A percentile compares a stretch with the other conserved stretches of the same genome.
Conservation (phyloP, 2,797 vertebrate species). For the Typhlichthys eigenmanni region DNA sequence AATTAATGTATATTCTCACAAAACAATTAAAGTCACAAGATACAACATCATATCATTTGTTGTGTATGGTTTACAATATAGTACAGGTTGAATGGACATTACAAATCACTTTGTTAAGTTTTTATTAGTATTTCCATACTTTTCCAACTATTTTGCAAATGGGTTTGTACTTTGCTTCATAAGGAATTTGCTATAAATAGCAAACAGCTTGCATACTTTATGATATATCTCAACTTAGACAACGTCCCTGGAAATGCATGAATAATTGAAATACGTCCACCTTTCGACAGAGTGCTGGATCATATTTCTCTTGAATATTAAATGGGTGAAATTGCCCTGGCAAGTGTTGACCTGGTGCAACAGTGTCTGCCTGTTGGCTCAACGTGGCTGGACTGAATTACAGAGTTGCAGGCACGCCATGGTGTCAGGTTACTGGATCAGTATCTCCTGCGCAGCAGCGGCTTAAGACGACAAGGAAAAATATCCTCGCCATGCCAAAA, state of each 20-base stretch:
- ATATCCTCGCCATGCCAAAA: neutral
- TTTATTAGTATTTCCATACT: conserved; percentile 15
- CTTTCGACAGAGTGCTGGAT: conserved; percentile 54
- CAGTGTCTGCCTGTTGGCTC: conserved; percentile 51
- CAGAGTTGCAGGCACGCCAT: conserved; percentile 45
- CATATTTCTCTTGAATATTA: conserved; percentile 72
- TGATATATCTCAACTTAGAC: conserved; percentile 18
- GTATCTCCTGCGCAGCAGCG: conserved; percentile 15
- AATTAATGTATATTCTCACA: too few relatives aligned
- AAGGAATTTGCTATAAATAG: neutral
- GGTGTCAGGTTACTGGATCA: conserved; percentile 49
- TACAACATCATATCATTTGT: too few relatives aligned
- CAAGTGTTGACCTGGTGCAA: conserved; percentile 55
- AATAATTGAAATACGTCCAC: conserved; percentile 67
- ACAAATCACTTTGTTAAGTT: too few relatives aligned
- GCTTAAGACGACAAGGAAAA: conserved; percentile 14
- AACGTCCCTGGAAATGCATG: conserved; percentile 55
- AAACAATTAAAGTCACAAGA: too few relatives aligned
- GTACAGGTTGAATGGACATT: too few relatives aligned
- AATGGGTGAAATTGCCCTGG: conserved; percentile 62
- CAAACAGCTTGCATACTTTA: conserved; percentile 15
- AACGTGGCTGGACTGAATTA: conserved; percentile 64
- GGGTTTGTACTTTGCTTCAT: too few relatives aligned
- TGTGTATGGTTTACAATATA: too few relatives aligned
- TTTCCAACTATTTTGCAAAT: too few relatives aligned